These are phyloP conservation scores for Microtus pennsylvanicus DNA, from an alignment of 2,113 vertebrate species.

Conservation along the genomic window DNA sequence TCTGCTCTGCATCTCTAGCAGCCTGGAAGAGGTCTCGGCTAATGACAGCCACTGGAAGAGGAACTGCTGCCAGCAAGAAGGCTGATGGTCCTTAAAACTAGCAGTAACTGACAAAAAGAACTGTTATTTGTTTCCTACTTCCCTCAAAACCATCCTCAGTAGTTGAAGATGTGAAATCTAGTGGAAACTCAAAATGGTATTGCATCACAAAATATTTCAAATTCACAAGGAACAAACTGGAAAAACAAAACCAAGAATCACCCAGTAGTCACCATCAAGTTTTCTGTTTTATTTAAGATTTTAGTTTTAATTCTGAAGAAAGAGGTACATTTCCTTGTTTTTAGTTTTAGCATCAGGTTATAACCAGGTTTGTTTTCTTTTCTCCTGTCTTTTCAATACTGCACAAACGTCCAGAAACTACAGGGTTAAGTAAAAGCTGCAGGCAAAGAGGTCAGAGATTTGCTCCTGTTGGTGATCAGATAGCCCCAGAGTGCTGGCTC, in stretches of 20 bases:
- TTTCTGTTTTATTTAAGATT: conserved; percentile 99
- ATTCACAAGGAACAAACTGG: conserved; percentile 14
- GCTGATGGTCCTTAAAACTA: background rate
- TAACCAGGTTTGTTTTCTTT: conserved; percentile 92
- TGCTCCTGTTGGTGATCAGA: conserved; percentile 86
- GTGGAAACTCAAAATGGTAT: background rate
- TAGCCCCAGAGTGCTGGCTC: conserved; percentile 89
- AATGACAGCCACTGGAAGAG: background rate
- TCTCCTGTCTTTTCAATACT: conserved; percentile 97
- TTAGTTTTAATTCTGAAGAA: conserved; percentile 99
- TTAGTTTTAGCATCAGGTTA: conserved; percentile 93
- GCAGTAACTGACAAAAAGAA: background rate
- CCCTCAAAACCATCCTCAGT: background rate
- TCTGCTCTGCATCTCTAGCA: background rate
- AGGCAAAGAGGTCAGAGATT: conserved; percentile 91
- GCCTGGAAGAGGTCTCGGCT: background rate
- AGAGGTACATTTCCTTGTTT: conserved; percentile 96
- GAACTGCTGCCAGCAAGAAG: background rate
- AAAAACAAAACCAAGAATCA: conserved; percentile 79
- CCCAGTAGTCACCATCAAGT: conserved; percentile 89
- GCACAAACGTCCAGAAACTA: conserved; percentile 93
- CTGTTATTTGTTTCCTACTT: background rate
- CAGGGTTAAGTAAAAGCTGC: conserved; percentile 91
- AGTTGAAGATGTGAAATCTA: background rate
- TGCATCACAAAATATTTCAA: background rate